Evolutionary conservation across 2,888 invertebrate genomes (phyloP), one percentile per base, ranked within the genome.

Genomic region (Dendrolimus houi): DNA sequence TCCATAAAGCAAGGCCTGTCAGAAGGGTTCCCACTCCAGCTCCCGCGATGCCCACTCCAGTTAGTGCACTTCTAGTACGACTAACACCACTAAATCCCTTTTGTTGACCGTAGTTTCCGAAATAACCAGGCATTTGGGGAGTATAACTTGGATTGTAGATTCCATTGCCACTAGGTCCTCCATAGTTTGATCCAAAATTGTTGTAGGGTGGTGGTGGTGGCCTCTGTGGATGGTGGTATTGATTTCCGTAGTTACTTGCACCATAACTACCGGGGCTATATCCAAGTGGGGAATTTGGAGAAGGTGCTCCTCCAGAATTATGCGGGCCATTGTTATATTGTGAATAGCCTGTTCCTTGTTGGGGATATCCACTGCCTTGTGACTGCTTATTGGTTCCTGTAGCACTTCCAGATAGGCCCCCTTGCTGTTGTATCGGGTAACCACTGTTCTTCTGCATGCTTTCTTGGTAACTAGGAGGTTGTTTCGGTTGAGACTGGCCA

Each of bases 1-100:
- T 91, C 91, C 91, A 91, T 41, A 91, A 71, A 40, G 91, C 91
- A 65, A 91, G 77, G 17, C 91, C 91, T 52, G 91, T 90, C 58
- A 91, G 68, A 55, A 91, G 77, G 8, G 90, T 89, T 52, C 91
- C 91, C 52, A 89, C 83, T 53, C 91, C 90, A 57, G 86, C 90
- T 53, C 88, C 89, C 7, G 88, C 90, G 54, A 89, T 84, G 7
- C 90, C 90, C 7, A 89, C 81, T 41, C 88, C 88, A 55, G 79
- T 81, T 1, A 89, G 74, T 13, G 81, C 79, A 67, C 79, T 84
- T 52, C 85, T 69, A 13, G 81, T 66, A 55, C 85, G 79, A 67
- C 85, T 80, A 13, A 86, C 67, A 29, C 87, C 81, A 52, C 87
- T 82, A 58, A 73, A 80, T 41, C 81, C 81, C 63, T 69, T 74